Conservation (phyloP, 2,113 vertebrate species). For the Gymnocephalus cernua region DNA sequence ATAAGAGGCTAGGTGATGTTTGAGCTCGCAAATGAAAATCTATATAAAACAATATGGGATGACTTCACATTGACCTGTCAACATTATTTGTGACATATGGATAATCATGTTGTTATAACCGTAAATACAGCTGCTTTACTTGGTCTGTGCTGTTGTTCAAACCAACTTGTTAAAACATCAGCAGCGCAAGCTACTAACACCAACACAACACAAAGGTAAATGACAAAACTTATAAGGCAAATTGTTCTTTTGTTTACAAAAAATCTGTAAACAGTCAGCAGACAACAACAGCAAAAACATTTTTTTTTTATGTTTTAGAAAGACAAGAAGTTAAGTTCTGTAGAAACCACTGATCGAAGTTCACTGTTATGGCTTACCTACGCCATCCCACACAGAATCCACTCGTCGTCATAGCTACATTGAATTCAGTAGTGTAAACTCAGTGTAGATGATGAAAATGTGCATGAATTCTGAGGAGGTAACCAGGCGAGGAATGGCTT, state of each 20-base stretch:
- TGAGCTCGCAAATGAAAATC: slow-evolving; percentile 12
- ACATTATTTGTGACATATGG: neutral
- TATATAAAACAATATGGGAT: neutral
- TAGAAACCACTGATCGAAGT: neutral
- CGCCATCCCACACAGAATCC: neutral
- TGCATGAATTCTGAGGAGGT: neutral
- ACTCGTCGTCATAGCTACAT: neutral
- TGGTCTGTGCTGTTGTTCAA: neutral
- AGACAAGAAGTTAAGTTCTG: slow-evolving; percentile 9
- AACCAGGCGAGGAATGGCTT: neutral
- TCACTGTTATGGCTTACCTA: slow-evolving; percentile 2
- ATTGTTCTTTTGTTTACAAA: slow-evolving; percentile 43
- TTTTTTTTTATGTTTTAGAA: neutral
- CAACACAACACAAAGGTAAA: slow-evolving; percentile 34
- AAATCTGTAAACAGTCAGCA: slow-evolving; percentile 54
- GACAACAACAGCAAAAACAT: slow-evolving; percentile 78
- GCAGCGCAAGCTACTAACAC: slow-evolving; percentile 16
- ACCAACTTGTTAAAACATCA: neutral
- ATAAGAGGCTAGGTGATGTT: slow-evolving; percentile 6
- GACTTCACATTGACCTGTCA: neutral
- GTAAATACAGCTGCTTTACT: neutral
- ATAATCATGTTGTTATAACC: neutral
- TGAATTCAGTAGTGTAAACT: neutral
- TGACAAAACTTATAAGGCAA: slow-evolving; percentile 62
- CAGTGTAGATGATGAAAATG: slow-evolving; percentile 11